Percentiles rank a stretch among this genome's conserved stretches.
Conservation (phyloP, 64 coral and sea anemone species). For the Pocillopora verrucosa region DNA sequence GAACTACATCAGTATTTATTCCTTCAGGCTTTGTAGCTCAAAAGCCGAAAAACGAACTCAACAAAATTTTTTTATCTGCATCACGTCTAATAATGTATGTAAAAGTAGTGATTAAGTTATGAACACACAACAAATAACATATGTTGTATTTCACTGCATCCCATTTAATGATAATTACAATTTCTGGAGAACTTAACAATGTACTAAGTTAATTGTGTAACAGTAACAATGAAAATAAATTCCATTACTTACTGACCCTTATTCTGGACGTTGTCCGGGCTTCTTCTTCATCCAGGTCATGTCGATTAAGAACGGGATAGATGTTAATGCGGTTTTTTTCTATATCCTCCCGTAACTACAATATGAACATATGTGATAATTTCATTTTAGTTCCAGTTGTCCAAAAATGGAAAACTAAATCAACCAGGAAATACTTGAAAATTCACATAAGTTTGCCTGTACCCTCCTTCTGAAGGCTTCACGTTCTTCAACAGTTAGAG, state of each 20-base stretch:
- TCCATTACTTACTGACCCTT: slow-evolving; percentile 47
- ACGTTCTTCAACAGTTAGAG: slow-evolving; percentile 89
- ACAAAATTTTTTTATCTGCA: no score
- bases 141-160: neutral
- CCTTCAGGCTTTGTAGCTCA: no score
- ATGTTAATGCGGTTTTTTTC: slow-evolving; percentile 78
- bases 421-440: neutral
- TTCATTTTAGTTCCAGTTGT: no score
- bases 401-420: no score
- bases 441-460: neutral
- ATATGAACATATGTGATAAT: neutral
- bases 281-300: slow-evolving; percentile 99
- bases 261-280: slow-evolving; percentile 81
- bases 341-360: slow-evolving; percentile 91
- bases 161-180: no score
- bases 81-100: no score
- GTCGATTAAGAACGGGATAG: slow-evolving; percentile 85
- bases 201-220: neutral
- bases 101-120: no score
- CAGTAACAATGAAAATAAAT: neutral
- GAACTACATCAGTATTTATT: no score
- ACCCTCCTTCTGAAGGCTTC: slow-evolving; percentile 95
- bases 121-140: neutral
- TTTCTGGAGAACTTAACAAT: no score
- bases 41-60: no score